Evolutionary conservation across 30 jellyfish, hydroid and myxozoan genomes (phyloP).

Genomic region (Mastigias papua): DNA sequence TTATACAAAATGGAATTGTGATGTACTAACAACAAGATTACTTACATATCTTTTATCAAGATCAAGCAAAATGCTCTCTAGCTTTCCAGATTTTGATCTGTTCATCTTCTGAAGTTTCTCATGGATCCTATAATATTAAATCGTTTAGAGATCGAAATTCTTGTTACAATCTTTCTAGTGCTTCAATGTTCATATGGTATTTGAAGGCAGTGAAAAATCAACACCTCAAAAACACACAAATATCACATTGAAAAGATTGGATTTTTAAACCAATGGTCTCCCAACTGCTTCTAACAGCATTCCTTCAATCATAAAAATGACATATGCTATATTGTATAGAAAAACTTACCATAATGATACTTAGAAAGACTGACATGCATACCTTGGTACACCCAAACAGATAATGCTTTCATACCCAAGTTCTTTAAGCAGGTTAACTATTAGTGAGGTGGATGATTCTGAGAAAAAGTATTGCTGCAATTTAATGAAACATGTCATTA

Average conservation of each 20-base stretch:
- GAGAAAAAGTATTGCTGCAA: conserved; percentile 90
- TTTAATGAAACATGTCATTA: conserved; percentile 1
- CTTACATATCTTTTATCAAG: conserved; percentile 92
- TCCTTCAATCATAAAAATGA: too few relatives aligned
- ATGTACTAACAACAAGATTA: background rate
- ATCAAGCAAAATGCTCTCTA: conserved; percentile 78
- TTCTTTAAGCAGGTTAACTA: conserved; percentile 23
- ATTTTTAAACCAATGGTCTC: too few relatives aligned
- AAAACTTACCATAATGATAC: too few relatives aligned
- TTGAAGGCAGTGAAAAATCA: too few relatives aligned
- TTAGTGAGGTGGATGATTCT: conserved; percentile 55
- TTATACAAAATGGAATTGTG: too few relatives aligned
- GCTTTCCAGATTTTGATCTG: conserved; percentile 14
- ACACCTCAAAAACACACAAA: too few relatives aligned
- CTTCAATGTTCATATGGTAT: too few relatives aligned
- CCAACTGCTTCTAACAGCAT: too few relatives aligned
- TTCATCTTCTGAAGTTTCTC: conserved; percentile 55
- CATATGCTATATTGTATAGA: too few relatives aligned
- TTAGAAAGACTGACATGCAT: background rate
- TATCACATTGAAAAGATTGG: too few relatives aligned
- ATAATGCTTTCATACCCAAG: conserved; percentile 76
- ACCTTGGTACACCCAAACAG: conserved; percentile 98
- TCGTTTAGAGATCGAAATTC: too few relatives aligned
- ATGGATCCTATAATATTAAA: conserved; percentile 50
- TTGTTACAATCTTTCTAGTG: too few relatives aligned